Evolutionary conservation across 2,888 invertebrate species (phyloP), one percentile per base, ranked within the genome.

Genomic region (Latheticus oryzae): DNA sequence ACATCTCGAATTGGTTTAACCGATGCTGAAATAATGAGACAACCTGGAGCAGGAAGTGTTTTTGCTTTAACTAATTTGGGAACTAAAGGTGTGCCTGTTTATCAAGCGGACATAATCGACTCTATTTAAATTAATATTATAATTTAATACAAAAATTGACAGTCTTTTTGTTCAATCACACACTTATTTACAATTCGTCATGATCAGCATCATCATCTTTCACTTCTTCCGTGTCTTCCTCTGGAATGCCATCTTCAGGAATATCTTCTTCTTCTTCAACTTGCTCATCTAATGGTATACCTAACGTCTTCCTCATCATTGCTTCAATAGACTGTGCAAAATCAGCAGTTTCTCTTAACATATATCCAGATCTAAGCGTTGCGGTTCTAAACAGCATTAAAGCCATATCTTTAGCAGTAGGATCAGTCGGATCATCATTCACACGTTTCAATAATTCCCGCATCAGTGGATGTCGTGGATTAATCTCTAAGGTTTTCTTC

Each of bases 401-500:
- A 4, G 97, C 95, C 78, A 94, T 93, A 53, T 91, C 88, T 74
- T 88, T 87, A 5, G 95, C 93, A 1, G 83, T 84, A 7, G 85
- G 81, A 78, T 95, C 94, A 23, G 87, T 85, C 30, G 89, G 84
- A 76, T 93, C 90, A 58, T 87, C 84, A 61, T 85, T 85, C 11
- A 97, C 90, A 69, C 94, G 85, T 17, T 89, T 86, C 75, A 97
- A 82, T 64, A 99, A 83, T 80, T 97, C 97, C 67, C 90, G 89
- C 73, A 99, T 89, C 40, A 99, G 83, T 13, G 99, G 98, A 85
- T 99, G 99, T 45, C 95, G 85, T 28, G 98, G 97, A 82, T 99
- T 99, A 70, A 99, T 89, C 84, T 99, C 99, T 67, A 99, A 81
- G 40, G 93, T 93, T 82, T 98, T 99, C 87, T 95, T 97, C 80